Evolutionary conservation across 2,113 vertebrate genomes (phyloP).

Genomic region (Clarias macrocephalus): DNA sequence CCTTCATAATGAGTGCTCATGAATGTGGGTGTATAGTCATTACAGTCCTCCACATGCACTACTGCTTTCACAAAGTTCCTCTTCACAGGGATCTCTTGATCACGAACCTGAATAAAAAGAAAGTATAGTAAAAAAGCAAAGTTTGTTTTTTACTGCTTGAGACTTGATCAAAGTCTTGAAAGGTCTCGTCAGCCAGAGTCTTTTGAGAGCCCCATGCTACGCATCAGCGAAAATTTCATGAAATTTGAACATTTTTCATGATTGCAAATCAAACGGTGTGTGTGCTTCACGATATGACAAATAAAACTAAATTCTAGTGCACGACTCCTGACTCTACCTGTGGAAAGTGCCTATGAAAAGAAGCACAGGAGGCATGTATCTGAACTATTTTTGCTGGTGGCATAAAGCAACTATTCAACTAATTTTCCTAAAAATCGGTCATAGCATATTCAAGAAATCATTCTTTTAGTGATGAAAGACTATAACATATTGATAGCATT

Average conservation of each 20-base stretch:
- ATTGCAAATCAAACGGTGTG: background rate
- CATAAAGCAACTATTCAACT: background rate
- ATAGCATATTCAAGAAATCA: background rate
- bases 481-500: background rate
- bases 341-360: background rate
- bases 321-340: background rate
- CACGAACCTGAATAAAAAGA: constrained; percentile 79
- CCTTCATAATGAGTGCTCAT: constrained; percentile 79
- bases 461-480: background rate
- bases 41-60: constrained; percentile 82
- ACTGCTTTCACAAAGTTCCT: constrained; percentile 86
- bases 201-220: background rate
- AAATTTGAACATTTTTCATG: background rate
- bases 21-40: constrained; percentile 86
- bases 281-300: background rate
- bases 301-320: background rate
- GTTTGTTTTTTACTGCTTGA: background rate
- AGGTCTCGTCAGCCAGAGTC: background rate
- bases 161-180: background rate
- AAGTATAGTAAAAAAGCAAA: background rate
- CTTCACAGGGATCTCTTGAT: constrained; percentile 92
- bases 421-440: background rate
- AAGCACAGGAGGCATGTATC: background rate
- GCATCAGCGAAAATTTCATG: background rate
- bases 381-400: background rate